Conservation (phyloP, 2,113 vertebrate genomes). For the Leptobrachium leishanense region DNA sequence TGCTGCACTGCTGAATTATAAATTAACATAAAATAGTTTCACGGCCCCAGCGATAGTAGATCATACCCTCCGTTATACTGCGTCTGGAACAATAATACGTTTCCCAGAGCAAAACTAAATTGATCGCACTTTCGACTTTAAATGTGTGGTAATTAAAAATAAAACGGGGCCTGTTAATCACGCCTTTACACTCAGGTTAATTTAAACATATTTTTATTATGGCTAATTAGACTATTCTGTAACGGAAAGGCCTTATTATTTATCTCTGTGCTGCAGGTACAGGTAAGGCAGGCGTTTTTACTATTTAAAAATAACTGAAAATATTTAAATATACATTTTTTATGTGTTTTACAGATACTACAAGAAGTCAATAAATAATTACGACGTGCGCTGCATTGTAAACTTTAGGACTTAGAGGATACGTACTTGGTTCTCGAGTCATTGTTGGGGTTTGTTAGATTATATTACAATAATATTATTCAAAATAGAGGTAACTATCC, state of each 20-base stretch:
- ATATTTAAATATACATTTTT: too few relatives aligned
- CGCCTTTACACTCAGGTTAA: not conserved
- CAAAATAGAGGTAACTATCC: too few relatives aligned
- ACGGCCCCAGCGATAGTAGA: constrained; percentile 7
- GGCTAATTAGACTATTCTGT: constrained; percentile 5
- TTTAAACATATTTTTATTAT: not conserved
- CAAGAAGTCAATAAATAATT: too few relatives aligned
- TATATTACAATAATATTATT: too few relatives aligned
- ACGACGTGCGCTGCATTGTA: too few relatives aligned
- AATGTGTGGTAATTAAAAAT: constrained; percentile 13
- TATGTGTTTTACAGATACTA: too few relatives aligned
- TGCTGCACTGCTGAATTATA: constrained; percentile 2
- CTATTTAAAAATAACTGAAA: too few relatives aligned
- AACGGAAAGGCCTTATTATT: not conserved
- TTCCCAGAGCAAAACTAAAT: constrained; percentile 8
- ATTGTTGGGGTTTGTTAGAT: too few relatives aligned
- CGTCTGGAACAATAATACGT: constrained; percentile 1
- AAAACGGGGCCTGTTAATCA: not conserved
- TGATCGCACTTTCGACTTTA: not conserved
- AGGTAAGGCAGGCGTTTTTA: not conserved
- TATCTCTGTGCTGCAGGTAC: not conserved
- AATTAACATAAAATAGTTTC: not conserved
- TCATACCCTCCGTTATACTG: not conserved
- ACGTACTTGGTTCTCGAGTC: too few relatives aligned
- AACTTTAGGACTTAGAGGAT: too few relatives aligned